phyloP scores from a whole-genome alignment of 2,113 vertebrate genomes.

The Paramisgurnus dabryanus region DNA sequence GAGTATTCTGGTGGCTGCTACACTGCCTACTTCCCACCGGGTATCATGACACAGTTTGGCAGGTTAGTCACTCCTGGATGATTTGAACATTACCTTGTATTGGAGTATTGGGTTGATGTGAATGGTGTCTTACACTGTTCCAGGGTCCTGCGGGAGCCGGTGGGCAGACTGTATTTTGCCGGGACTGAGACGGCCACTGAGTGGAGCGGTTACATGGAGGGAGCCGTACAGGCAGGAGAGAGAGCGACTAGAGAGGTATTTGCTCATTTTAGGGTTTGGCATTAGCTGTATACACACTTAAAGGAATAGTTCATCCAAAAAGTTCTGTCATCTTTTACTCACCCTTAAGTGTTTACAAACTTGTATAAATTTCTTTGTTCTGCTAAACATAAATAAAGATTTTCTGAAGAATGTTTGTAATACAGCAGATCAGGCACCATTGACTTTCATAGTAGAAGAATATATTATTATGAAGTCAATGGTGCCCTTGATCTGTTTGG shows the following conservation, averaged over 20 bases:
- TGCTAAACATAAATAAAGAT: no score
- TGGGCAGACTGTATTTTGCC: conserved; percentile 88
- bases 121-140: neutral
- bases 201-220: conserved; percentile 98
- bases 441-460: no score
- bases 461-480: no score
- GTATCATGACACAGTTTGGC: conserved; percentile 93
- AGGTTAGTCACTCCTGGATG: conserved; percentile 72
- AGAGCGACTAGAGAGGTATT: conserved; percentile 92
- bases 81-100: neutral
- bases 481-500: no score
- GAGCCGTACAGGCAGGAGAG: conserved; percentile 92
- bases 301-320: no score
- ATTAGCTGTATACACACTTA: no score
- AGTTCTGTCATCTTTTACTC: no score
- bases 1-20: conserved; percentile 97
- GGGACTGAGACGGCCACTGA: conserved; percentile 94
- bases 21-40: conserved; percentile 91
- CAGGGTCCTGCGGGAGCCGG: conserved; percentile 88
- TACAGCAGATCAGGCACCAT: no score
- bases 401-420: no score
- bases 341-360: no score
- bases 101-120: neutral
- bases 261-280: neutral
- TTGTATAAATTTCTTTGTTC: no score